Evolutionary conservation across 30 jellyfish, hydroid and myxozoan genomes (phyloP), one percentile per base, ranked within the genome.

Genomic region (Cassiopea andromeda): DNA sequence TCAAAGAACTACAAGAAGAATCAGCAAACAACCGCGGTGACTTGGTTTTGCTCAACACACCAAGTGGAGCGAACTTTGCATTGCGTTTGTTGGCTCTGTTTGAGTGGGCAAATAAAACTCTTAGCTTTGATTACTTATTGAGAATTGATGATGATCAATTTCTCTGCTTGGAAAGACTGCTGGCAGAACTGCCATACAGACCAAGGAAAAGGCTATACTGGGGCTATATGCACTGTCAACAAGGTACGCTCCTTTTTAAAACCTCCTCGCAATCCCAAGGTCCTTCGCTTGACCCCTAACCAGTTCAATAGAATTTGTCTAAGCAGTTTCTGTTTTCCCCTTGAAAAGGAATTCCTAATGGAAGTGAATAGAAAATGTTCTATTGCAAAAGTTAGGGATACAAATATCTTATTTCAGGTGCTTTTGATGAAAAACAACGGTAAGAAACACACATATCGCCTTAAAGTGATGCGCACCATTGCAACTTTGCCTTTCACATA

Each of bases 61-160:
- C 98, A 46, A 78, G 93, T 46, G 98, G 98, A 19, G 57, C 81
- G 0, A 92, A 92, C 75, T 92, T 92, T 75, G 82, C 98, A 27
- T 69, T 92, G 17, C 98, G 98, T 58, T 58, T 87, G 54, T 89
- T 92, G 57, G 96, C 93, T 2, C 61, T 92, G 77, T 79, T 92
- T 84, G 96, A 92, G 76, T 92, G 98, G 98, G 96, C 93, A 49
- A 87, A 49, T 45, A 61, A 70, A 45, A 92, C 78, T 59, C 13
- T 82, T n/a, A 84, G 61, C 10, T 86, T 92, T 67, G 98, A 92
- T 68, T 92, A 12, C 19, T 45, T 87, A 76, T 68, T 92, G 48
- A 91, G 98, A 45, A 85, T 92, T 8, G 98, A 92, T 79, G 98
- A 92, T 69, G 98, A 92, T 76, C 92, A 92, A 19, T 92, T 76